A percentile compares a stretch with the other conserved stretches of the same genome.
These are phyloP conservation scores for Megaustenia siamemsis DNA, from an alignment of 2,888 invertebrate genomes.

Conservation along the genomic window DNA sequence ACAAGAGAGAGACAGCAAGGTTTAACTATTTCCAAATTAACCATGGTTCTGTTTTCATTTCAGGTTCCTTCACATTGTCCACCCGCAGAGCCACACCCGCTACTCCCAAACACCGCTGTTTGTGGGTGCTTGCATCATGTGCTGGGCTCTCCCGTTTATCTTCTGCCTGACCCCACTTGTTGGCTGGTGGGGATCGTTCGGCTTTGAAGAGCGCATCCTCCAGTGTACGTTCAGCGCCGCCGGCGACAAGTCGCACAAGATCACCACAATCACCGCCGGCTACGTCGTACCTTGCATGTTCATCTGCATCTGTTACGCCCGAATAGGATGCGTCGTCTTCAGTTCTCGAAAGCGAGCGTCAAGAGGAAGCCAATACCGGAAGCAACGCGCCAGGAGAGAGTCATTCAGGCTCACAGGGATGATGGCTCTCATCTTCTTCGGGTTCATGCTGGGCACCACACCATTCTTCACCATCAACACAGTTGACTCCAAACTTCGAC, in stretches of 20 bases:
- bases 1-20: too few relatives aligned
- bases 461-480: slow-evolving; percentile 72
- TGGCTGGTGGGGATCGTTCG: slow-evolving; percentile 68
- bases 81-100: slow-evolving; percentile 65
- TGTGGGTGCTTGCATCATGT: slow-evolving; percentile 61
- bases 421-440: slow-evolving; percentile 74
- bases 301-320: slow-evolving; percentile 70
- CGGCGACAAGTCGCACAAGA: slow-evolving; percentile 68
- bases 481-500: slow-evolving; percentile 62
- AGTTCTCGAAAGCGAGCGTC: slow-evolving; percentile 64
- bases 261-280: slow-evolving; percentile 67
- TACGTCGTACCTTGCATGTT: slow-evolving; percentile 71
- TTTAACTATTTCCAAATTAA: too few relatives aligned
- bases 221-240: slow-evolving; percentile 67
- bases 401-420: slow-evolving; percentile 71
- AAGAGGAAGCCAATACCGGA: slow-evolving; percentile 61
- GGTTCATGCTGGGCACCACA: slow-evolving; percentile 70
- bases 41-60: background rate
- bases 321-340: slow-evolving; percentile 69
- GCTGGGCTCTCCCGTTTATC: slow-evolving; percentile 67
- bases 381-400: slow-evolving; percentile 55
- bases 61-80: slow-evolving; percentile 67
- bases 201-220: slow-evolving; percentile 66
- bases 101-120: slow-evolving; percentile 63
- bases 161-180: slow-evolving; percentile 68